Evolutionary conservation across 2,797 vertebrate species (phyloP).

Genomic region (Sebastes matsubarae): DNA sequence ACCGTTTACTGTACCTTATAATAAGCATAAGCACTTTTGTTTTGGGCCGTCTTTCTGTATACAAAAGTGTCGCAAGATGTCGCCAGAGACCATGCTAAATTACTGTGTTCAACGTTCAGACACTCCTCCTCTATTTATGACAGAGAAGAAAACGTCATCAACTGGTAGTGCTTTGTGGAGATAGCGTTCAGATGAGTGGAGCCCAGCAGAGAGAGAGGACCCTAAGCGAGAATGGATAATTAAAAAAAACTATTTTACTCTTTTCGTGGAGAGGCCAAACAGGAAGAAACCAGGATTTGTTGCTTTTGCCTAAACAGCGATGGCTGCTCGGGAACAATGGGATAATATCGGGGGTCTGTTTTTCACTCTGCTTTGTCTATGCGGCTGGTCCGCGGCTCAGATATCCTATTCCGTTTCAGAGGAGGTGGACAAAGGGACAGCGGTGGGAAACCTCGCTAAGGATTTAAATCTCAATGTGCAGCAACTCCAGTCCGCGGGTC

Average conservation of each 20-base stretch:
- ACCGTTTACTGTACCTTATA: fast-evolving
- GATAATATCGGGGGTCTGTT: constrained; percentile 33
- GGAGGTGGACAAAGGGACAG: constrained; percentile 73
- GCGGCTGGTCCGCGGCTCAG: constrained; percentile 79
- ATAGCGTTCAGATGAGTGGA: constrained; percentile 4
- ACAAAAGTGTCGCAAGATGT: constrained; percentile 50
- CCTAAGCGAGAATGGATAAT: neutral
- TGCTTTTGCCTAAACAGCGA: neutral
- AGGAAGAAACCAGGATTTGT: neutral
- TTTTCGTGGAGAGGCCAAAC: neutral
- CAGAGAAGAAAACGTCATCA: constrained; percentile 42
- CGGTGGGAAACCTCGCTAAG: constrained; percentile 79
- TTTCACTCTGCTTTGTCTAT: constrained; percentile 65
- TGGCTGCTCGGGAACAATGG: constrained; percentile 50
- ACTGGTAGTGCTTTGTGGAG: constrained; percentile 48
- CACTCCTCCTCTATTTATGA: constrained; percentile 41
- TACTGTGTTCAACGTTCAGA: neutral
- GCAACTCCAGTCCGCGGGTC: constrained; percentile 49
- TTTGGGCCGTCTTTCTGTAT: neutral
- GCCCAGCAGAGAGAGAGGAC: neutral
- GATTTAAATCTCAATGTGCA: constrained; percentile 77
- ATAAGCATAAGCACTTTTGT: fast-evolving
- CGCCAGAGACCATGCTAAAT: constrained; percentile 59
- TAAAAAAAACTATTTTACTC: neutral
- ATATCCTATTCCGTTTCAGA: constrained; percentile 77